Evolutionary conservation across 2,888 invertebrate genomes (phyloP).

Genomic region (Cryptocephalus moraei): DNA sequence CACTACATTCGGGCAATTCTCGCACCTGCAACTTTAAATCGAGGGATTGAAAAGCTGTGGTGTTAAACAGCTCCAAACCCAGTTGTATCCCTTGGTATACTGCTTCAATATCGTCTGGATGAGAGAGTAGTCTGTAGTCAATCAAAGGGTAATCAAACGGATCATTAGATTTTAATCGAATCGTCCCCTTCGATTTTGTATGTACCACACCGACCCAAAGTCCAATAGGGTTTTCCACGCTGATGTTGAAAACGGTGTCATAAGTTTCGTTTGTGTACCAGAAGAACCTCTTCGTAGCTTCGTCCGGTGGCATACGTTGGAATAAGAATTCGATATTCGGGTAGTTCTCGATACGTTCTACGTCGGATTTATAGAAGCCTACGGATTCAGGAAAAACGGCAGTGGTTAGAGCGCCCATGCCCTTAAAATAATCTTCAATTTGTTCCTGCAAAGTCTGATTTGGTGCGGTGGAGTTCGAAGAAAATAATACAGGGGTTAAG

Average conservation of each 20-base stretch:
- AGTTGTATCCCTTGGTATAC: conserved; percentile 42
- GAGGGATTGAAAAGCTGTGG: conserved; percentile 42
- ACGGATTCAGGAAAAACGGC: not conserved
- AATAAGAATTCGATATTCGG: conserved; percentile 2
- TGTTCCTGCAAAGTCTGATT: conserved; percentile 30
- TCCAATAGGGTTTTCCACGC: conserved; percentile 16
- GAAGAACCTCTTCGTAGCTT: conserved; percentile 8
- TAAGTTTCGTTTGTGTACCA: conserved; percentile 20
- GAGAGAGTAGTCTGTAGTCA: conserved; percentile 54
- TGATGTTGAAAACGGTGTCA: conserved; percentile 31
- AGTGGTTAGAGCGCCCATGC: conserved; percentile 7
- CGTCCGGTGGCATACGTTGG: not conserved
- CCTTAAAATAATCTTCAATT: conserved; percentile 38
- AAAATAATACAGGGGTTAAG: conserved; percentile 56
- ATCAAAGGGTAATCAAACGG: conserved; percentile 42
- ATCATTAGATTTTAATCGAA: conserved; percentile 27
- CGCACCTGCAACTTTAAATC: conserved; percentile 30
- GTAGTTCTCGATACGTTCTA: not conserved
- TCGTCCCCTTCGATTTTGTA: conserved; percentile 49
- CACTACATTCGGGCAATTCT: conserved; percentile 34
- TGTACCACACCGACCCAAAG: conserved; percentile 18
- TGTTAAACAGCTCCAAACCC: conserved; percentile 36
- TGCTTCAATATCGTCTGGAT: conserved; percentile 40
- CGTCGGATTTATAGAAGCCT: conserved; percentile 2
- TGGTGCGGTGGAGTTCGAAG: conserved; percentile 47